Evolutionary conservation across 2,797 vertebrate species (phyloP), one percentile per base, ranked within the genome.

Genomic region (Silurus aristotelis): DNA sequence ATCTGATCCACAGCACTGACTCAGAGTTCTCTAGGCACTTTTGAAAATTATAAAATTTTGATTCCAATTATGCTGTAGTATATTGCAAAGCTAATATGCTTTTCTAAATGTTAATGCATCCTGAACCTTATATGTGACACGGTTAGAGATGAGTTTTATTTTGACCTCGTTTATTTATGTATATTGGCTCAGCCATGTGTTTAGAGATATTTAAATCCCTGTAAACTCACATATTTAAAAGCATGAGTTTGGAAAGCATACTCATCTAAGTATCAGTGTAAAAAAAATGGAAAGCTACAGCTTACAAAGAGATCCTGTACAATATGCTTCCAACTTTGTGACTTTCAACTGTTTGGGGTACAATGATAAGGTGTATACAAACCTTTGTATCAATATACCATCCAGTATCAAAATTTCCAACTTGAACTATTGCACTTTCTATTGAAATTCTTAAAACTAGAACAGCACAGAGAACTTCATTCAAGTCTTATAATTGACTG

Each of bases 1-100:
- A 68, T 81, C 63, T 56, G 46, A 68, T 56, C 64, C 80, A 56
- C n/a, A 82, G 52, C 79, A 82, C 66, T 15, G 64, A 38, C 19
- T 82, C 48, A 22, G 10, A 68, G 52, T 14, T 79, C 77, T 63
- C 60, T n/a, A 19, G 60, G 60, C 38, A 64, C 12, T 63, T 46
- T 79, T 63, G 15, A 48, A 79, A 64, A 63, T n/a, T 63, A 64
- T 79, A 48, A 43, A 3, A 79, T 14, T 82, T 68, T 70, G 10
- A 70, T 68, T 56, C 52, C 25, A 82, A 56, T 68, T 56, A 82
- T 31, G 25, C 5, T 56, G 25, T 31, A 56, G 14, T 81, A 25
- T 20, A 68, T 20, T 68, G 64, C 76, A n/a, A 22, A 46, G 10
- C 12, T 1, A 63, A 64, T 63, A 48, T 79, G 31, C 27, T 79